A percentile compares a stretch with the other conserved stretches of the same genome.
phyloP scores from a whole-genome alignment of 2,888 invertebrate species.

The Hirtodrosophila duncani region DNA sequence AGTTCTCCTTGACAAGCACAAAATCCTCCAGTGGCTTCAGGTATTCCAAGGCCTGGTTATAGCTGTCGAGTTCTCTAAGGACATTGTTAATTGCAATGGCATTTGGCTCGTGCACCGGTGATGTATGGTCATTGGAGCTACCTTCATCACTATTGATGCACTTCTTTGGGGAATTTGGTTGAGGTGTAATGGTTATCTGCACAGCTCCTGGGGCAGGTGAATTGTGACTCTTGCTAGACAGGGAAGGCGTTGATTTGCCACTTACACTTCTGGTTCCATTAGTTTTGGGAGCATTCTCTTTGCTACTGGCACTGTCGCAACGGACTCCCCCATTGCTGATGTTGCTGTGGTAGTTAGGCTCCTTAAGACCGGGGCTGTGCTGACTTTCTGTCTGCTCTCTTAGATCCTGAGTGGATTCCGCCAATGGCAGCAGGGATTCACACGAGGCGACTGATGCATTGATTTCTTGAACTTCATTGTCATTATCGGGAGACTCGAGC shows the following conservation, averaged over 20 bases:
- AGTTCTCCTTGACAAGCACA: constrained; percentile 75
- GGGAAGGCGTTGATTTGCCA: constrained; percentile 49
- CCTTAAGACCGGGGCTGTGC: constrained; percentile 38
- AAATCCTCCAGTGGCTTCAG: constrained; percentile 75
- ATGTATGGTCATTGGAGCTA: constrained; percentile 47
- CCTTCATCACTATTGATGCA: constrained; percentile 18
- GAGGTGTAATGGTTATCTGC: constrained; percentile 8
- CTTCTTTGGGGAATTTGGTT: constrained; percentile 54
- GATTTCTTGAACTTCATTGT: constrained; percentile 56
- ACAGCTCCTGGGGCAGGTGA: constrained; percentile 23
- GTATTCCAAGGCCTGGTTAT: constrained; percentile 72
- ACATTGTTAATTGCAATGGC: constrained; percentile 17
- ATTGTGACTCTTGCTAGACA: constrained; percentile 27
- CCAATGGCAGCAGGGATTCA: constrained; percentile 23
- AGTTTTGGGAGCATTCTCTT: constrained; percentile 52
- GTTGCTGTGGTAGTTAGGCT: constrained; percentile 50
- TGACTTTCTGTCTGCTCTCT: too few relatives aligned
- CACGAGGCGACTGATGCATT: constrained; percentile 31
- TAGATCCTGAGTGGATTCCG: constrained; percentile 32
- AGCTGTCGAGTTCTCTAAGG: constrained; percentile 63
- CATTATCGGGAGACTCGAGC: constrained; percentile 50
- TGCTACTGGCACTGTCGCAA: constrained; percentile 60
- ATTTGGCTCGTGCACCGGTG: constrained; percentile 25
- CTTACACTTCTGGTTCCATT: constrained; percentile 52
- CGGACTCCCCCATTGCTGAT: constrained; percentile 31